Conservation (phyloP, 2,888 invertebrate genomes). For the Agonum fuliginosum region DNA sequence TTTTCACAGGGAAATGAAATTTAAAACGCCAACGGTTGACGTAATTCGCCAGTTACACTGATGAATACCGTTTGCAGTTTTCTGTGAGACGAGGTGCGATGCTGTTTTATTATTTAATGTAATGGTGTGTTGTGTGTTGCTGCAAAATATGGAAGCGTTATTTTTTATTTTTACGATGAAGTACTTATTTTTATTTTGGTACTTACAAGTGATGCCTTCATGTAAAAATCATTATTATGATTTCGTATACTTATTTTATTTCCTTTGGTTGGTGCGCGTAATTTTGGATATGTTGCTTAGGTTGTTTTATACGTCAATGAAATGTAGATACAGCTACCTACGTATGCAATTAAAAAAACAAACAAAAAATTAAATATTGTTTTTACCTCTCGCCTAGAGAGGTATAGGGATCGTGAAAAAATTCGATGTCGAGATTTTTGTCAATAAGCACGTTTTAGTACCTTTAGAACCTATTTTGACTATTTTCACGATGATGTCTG, state of each 20-base stretch:
- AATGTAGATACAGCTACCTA: no score
- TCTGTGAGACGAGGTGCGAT: slow-evolving; percentile 8
- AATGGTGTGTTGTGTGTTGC: neutral
- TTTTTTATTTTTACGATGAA: slow-evolving; percentile 4
- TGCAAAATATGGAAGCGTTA: slow-evolving; percentile 9
- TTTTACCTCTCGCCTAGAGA: no score
- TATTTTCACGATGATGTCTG: no score
- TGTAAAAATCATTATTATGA: slow-evolving; percentile 7
- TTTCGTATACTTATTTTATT: slow-evolving; percentile 20
- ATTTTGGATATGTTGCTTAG: no score
- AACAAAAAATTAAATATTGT: no score
- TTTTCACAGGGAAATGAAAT: slow-evolving; percentile 43
- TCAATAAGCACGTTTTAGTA: no score
- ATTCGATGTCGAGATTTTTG: no score
- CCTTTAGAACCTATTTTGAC: no score
- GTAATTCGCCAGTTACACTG: slow-evolving; percentile 34
- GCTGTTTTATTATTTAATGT: slow-evolving; percentile 29
- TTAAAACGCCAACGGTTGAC: slow-evolving; percentile 46
- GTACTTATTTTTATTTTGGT: slow-evolving; percentile 7
- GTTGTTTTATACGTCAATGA: no score
- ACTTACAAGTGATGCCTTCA: neutral
- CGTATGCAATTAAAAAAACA: no score
- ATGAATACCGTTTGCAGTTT: slow-evolving; percentile 5
- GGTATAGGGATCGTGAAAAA: no score
- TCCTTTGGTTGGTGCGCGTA: no score